Evolutionary conservation across 2,113 vertebrate species (phyloP).

Genomic region (Ciconia maguari): DNA sequence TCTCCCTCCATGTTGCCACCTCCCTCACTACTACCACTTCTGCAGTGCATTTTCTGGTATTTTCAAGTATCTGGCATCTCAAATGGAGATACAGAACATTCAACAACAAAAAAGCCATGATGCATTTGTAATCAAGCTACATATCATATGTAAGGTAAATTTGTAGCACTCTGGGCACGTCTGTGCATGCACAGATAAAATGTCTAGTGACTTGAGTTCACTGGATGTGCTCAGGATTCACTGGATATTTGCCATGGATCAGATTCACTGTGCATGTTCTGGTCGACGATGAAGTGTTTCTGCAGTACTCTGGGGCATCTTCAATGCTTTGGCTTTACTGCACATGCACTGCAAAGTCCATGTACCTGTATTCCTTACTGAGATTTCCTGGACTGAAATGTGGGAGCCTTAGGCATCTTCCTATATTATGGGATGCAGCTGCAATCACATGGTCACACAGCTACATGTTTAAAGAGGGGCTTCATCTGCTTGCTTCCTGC

Average conservation of each 20-base stretch:
- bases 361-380: background rate
- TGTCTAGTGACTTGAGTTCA: background rate
- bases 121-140: background rate
- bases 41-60: background rate
- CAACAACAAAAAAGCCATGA: background rate
- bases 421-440: background rate
- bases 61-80: background rate
- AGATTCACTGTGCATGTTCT: background rate
- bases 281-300: background rate
- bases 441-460: background rate
- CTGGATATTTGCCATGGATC: background rate
- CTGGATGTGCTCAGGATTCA: background rate
- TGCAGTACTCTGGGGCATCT: background rate
- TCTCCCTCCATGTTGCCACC: background rate
- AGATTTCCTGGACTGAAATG: background rate
- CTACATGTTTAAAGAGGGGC: background rate
- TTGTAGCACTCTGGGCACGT: background rate
- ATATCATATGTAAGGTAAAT: background rate
- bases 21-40: background rate
- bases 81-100: background rate
- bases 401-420: background rate
- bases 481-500: background rate
- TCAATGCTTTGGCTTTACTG: background rate
- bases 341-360: accelerated
- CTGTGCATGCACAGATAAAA: background rate